These are phyloP conservation scores for Electrona antarctica DNA, from an alignment of 2,113 vertebrate species.

Conservation along the genomic window DNA sequence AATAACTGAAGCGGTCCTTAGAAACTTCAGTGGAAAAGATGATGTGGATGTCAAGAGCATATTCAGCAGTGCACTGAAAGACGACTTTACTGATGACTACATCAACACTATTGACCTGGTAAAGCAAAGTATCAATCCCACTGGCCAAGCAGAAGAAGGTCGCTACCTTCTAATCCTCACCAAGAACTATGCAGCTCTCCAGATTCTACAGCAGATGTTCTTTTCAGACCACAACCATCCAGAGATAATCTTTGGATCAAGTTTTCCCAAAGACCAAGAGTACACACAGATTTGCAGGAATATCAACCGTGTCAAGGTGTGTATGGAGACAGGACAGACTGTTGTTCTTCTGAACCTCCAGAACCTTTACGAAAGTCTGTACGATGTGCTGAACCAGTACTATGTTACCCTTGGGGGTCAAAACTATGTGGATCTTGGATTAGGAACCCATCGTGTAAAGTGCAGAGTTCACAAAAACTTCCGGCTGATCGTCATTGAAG, in stretches of 20 bases:
- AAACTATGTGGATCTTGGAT: constrained; percentile 83
- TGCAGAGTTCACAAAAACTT: constrained; percentile 92
- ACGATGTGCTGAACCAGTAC: constrained; percentile 96
- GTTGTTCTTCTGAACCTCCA: constrained; percentile 94
- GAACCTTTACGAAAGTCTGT: constrained; percentile 96
- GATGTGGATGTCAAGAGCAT: constrained; percentile 80
- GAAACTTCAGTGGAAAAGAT: constrained; percentile 94
- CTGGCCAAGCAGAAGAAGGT: constrained; percentile 81
- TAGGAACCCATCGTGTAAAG: constrained; percentile 80
- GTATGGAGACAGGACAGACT: constrained; percentile 94
- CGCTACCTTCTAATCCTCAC: constrained; percentile 93
- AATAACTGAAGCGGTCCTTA: constrained; percentile 82
- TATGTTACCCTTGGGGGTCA: no score
- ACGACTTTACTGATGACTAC: constrained; percentile 57
- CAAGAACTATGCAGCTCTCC: constrained; percentile 90
- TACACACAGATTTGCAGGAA: constrained; percentile 95
- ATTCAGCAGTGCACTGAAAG: constrained; percentile 73
- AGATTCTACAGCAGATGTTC: constrained; percentile 89
- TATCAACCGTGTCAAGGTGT: constrained; percentile 94
- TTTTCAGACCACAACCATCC: constrained; percentile 82
- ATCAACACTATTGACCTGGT: constrained; percentile 85
- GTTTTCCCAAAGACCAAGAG: constrained; percentile 94
- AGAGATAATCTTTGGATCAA: constrained; percentile 95
- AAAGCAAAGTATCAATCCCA: constrained; percentile 82
- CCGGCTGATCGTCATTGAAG: constrained; percentile 91